These are phyloP conservation scores for Pseudocheirus occidentalis DNA, from an alignment of 2,797 vertebrate species.

Conservation along the genomic window DNA sequence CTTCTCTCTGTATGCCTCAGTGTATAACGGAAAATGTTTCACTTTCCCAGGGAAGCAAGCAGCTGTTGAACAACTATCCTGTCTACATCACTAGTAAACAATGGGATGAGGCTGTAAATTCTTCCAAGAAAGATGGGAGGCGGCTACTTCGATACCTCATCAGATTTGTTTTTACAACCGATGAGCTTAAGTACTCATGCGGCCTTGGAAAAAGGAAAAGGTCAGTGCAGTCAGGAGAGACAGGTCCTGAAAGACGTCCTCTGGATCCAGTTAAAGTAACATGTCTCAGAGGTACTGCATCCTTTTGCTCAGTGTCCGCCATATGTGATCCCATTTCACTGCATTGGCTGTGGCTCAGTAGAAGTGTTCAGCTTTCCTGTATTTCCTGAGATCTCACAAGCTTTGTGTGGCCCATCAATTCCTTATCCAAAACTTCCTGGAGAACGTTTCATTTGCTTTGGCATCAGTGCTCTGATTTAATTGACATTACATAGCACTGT, in stretches of 20 bases:
- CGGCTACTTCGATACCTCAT: conserved; percentile 98
- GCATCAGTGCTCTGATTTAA: conserved; percentile 53
- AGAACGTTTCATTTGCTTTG: conserved; percentile 42
- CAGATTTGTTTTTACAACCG: conserved; percentile 98
- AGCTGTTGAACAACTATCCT: conserved; percentile 98
- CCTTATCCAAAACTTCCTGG: conserved; percentile 53
- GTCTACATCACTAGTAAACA: conserved; percentile 99
- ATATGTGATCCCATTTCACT: conserved; percentile 88
- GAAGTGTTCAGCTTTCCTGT: conserved; percentile 78
- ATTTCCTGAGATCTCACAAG: conserved; percentile 61
- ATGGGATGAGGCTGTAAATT: conserved; percentile 99
- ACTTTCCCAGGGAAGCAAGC: conserved; percentile 94
- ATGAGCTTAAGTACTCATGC: conserved; percentile 99
- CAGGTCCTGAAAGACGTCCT: conserved; percentile 96
- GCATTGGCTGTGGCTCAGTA: conserved; percentile 85
- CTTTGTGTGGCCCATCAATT: conserved; percentile 72
- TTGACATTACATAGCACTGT: conserved; percentile 62
- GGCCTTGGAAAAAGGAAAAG: conserved; percentile 99
- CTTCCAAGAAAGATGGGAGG: conserved; percentile 98
- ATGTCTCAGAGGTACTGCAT: conserved; percentile 98
- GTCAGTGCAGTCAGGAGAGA: conserved; percentile 97
- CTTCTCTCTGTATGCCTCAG: conserved; percentile 68
- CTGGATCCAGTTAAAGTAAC: conserved; percentile 99
- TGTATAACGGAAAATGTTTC: conserved; percentile 76
- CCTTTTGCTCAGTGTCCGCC: conserved; percentile 87